Evolutionary conservation across 2,888 invertebrate species (phyloP).

Genomic region (Diaprepes abbreviatus): DNA sequence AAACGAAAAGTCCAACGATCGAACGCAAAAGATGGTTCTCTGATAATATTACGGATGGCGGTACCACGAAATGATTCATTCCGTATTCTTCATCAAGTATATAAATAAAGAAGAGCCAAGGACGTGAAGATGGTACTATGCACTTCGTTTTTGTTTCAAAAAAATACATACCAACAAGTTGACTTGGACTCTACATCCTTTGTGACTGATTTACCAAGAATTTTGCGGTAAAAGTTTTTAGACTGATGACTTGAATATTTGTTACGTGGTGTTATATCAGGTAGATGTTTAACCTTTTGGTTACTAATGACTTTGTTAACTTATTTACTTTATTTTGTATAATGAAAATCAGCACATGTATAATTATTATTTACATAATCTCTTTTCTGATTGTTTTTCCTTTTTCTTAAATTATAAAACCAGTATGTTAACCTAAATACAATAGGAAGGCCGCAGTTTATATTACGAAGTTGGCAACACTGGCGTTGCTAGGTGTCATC

Average conservation of each 20-base stretch:
- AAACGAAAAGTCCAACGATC: slow-evolving; percentile 14
- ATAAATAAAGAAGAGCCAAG: slow-evolving; percentile 24
- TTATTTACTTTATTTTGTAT: no score
- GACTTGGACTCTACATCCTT: slow-evolving; percentile 1
- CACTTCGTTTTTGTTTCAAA: slow-evolving; percentile 11
- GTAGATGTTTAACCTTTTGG: not conserved
- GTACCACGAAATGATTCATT: slow-evolving; percentile 21
- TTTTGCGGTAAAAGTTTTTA: not conserved
- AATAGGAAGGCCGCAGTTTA: no score
- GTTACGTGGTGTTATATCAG: not conserved
- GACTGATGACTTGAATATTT: not conserved
- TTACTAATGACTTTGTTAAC: no score
- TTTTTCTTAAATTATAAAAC: no score
- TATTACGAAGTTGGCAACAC: no score
- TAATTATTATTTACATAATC: no score
- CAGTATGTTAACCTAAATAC: no score
- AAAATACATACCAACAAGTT: slow-evolving; percentile 2
- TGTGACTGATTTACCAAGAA: not conserved
- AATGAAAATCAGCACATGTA: no score
- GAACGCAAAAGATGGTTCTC: not conserved
- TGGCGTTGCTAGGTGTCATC: no score
- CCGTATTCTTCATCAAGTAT: slow-evolving; percentile 10
- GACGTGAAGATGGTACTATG: slow-evolving; percentile 15
- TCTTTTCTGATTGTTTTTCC: no score
- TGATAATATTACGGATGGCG: slow-evolving; percentile 1